A percentile compares a stretch with the other conserved stretches of the same genome.
phyloP scores from a whole-genome alignment of 2,113 vertebrate genomes.

The Aix galericulata region DNA sequence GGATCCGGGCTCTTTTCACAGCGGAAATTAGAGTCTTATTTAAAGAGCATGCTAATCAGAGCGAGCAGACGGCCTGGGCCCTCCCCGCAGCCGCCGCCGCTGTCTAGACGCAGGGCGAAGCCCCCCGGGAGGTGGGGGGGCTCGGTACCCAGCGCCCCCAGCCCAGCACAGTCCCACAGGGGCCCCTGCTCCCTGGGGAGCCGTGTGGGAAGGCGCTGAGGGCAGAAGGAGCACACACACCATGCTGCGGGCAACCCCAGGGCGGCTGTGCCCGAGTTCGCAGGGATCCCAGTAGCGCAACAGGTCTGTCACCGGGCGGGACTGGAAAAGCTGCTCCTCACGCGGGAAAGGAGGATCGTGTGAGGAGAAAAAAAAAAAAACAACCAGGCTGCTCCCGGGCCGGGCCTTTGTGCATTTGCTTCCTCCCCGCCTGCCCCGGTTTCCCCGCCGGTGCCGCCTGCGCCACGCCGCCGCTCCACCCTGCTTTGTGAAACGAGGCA shows the following conservation, averaged over 20 bases:
- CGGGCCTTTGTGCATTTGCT: neutral
- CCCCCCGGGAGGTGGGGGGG: fast-evolving
- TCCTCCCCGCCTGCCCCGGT: neutral
- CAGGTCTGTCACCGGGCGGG: neutral
- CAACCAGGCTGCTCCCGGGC: neutral
- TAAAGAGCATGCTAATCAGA: slow-evolving; percentile 65
- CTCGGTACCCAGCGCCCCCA: fast-evolving
- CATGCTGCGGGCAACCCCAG: fast-evolving
- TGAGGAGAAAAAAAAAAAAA: neutral
- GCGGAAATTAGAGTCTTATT: slow-evolving; percentile 67
- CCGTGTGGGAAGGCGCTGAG: fast-evolving
- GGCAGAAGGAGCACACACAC: neutral
- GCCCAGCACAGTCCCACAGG: fast-evolving
- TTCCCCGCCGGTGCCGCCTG: neutral
- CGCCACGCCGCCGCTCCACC: fast-evolving
- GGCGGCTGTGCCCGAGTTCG: neutral
- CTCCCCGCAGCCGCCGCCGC: neutral
- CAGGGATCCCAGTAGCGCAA: fast-evolving
- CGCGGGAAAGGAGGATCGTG: neutral
- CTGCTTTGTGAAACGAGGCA: neutral
- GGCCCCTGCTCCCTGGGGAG: fast-evolving
- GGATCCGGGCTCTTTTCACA: slow-evolving; percentile 56
- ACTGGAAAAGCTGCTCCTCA: neutral
- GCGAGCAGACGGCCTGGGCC: slow-evolving; percentile 2
- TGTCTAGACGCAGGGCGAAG: neutral